Conservation (phyloP, 2,888 invertebrate genomes). For the Cordilura impudica region DNA sequence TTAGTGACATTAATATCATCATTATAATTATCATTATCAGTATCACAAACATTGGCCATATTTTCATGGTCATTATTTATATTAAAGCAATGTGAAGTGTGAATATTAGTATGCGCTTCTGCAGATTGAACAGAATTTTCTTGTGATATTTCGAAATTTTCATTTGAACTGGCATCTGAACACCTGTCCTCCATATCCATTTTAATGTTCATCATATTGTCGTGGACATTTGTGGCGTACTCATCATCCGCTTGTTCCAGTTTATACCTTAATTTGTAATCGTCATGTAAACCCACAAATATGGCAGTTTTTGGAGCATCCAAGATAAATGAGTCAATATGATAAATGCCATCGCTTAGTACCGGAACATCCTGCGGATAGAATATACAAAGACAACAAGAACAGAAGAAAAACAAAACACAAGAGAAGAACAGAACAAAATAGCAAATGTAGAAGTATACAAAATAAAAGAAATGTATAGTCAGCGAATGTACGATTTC, state of each 20-base stretch:
- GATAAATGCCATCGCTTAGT: conserved; percentile 73
- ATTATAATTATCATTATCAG: background rate
- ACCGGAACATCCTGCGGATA: conserved; percentile 75
- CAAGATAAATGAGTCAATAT: conserved; percentile 76
- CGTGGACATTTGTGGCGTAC: conserved; percentile 33
- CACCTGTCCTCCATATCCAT: conserved; percentile 44
- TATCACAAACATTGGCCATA: conserved; percentile 35
- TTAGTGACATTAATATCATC: conserved; percentile 30
- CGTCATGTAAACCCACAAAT: conserved; percentile 76
- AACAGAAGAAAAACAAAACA: conserved; percentile 60
- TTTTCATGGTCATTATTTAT: conserved; percentile 30
- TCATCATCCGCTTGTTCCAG: conserved; percentile 28
- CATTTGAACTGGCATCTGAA: conserved; percentile 28
- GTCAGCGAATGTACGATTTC: conserved; percentile 19
- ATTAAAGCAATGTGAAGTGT: background rate
- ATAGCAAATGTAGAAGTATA: background rate
- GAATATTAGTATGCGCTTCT: conserved; percentile 39
- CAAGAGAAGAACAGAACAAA: conserved; percentile 31
- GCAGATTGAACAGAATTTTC: conserved; percentile 55
- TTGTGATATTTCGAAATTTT: conserved; percentile 37
- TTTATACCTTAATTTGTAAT: conserved; percentile 70
- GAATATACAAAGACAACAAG: conserved; percentile 68
- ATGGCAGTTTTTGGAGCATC: conserved; percentile 75
- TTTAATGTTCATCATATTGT: conserved; percentile 47
- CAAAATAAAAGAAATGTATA: conserved; percentile 12